Evolutionary conservation across 2,113 vertebrate species (phyloP), one percentile per base, ranked within the genome.

Genomic region (Rhegmatorhina hoffmannsi): DNA sequence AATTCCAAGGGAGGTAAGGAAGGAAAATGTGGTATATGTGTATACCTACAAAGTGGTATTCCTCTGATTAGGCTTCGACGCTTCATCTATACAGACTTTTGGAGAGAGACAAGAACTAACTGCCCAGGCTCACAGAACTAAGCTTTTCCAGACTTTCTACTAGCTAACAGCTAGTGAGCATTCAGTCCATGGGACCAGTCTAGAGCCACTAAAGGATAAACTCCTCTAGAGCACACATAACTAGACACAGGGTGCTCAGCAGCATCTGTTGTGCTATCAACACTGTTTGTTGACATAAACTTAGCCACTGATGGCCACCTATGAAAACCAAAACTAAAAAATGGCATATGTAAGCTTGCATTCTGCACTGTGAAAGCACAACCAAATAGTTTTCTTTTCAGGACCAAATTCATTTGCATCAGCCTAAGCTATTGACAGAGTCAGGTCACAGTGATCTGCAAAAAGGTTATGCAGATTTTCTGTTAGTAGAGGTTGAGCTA

Each of bases 261-360:
- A 86, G 18, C n/a, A 70, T 7, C 46, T 49, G 2, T 1, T 28
- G 24, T 19, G 31, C 59, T n/a, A n/a, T 13, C 24, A 78, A 5
- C 24, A 7, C 5, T 19, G 16, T 29, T 36, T 17, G 11, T 9
- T 29, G 21, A 19, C 29, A 25, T 9, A 58, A 53, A 38, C 60
- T 25, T 13, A 50, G 50, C 63, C 58, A 68, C 21, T 0, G 0
- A 46, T 4, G 25, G 52, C 23, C 70, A 63, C 33, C 17, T 34
- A 59, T 5, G 68, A 43, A 55, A 55, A 53, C 9, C 52, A 34
- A 67, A 63, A 29, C 29, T 6, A 14, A 58, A 69, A 12, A 9
- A 29, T 1, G 24, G 26, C 38, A 16, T 16, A 38, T 2, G 4
- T 18, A 43, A 62, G 40, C 55, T 64, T 72, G 55, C 9, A 34